These are phyloP conservation scores for Augiades crinisus DNA, from an alignment of 2,888 invertebrate genomes.

Conservation along the genomic window DNA sequence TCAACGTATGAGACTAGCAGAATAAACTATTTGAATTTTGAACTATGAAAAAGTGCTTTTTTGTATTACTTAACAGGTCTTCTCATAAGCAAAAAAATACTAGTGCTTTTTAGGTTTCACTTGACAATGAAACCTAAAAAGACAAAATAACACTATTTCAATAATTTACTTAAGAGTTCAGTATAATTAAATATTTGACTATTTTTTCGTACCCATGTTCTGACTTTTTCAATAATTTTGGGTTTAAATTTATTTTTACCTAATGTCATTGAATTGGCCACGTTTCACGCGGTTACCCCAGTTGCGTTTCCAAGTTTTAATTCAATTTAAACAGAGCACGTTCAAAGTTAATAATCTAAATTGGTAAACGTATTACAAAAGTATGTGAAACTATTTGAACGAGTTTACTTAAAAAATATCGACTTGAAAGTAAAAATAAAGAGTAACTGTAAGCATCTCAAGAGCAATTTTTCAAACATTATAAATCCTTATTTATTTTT, in stretches of 20 bases:
- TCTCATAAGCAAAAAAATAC: too few species aligned
- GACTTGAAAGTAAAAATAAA: neutral
- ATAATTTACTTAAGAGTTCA: too few species aligned
- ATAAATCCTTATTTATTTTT: neutral
- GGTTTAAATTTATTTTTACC: neutral
- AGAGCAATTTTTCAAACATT: neutral
- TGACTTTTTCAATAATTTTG: too few species aligned
- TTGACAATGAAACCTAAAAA: too few species aligned
- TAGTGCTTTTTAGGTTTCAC: too few species aligned
- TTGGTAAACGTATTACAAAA: constrained; percentile 1
- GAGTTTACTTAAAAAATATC: neutral
- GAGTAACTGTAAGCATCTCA: neutral
- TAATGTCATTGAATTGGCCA: constrained; percentile 16
- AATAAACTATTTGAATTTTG: too few species aligned
- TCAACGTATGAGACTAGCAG: too few species aligned
- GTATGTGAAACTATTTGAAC: neutral
- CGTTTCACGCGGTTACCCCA: constrained; percentile 16
- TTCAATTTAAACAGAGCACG: constrained; percentile 20
- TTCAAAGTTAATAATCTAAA: constrained; percentile 14
- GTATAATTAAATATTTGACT: too few species aligned
- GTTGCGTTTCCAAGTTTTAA: constrained; percentile 18
- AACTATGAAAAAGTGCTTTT: too few species aligned
- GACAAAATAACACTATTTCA: too few species aligned
- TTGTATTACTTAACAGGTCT: too few species aligned
- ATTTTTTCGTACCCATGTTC: too few species aligned